Evolutionary conservation across 2,113 vertebrate species (phyloP).

Genomic region (Serinus canaria): DNA sequence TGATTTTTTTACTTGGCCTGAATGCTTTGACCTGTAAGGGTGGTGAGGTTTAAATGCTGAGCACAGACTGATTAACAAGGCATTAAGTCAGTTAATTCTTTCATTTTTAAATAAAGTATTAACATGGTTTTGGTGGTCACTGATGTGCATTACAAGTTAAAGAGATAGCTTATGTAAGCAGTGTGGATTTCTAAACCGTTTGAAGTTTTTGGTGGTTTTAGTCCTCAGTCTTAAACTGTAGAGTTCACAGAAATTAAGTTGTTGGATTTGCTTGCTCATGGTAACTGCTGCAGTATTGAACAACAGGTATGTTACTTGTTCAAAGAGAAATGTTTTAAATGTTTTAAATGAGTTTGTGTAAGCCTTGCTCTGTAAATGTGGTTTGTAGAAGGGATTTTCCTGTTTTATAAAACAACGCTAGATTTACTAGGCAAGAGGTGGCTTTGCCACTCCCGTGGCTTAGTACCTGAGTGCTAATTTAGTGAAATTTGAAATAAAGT

Average conservation of each 20-base stretch:
- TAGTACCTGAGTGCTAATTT: neutral
- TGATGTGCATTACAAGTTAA: neutral
- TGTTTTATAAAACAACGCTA: neutral
- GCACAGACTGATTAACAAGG: neutral
- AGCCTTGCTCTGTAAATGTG: neutral
- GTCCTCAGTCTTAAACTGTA: neutral
- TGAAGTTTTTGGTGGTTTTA: neutral
- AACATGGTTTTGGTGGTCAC: neutral
- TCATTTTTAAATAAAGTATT: slow-evolving; percentile 11
- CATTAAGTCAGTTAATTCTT: slow-evolving; percentile 22
- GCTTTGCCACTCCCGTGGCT: neutral
- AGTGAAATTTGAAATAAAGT: neutral
- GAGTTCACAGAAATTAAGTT: neutral
- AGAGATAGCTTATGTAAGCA: neutral
- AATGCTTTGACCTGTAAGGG: neutral
- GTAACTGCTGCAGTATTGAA: neutral
- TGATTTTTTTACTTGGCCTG: slow-evolving; percentile 25
- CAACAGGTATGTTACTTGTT: neutral
- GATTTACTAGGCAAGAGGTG: neutral
- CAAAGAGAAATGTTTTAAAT: neutral
- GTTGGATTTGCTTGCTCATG: neutral
- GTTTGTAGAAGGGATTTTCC: neutral
- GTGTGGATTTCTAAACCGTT: neutral
- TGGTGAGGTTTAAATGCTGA: neutral
- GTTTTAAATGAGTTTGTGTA: neutral